Evolutionary conservation across 92 coral and sea anemone genomes (phyloP).

Genomic region (Palythoa caribaeorum): DNA sequence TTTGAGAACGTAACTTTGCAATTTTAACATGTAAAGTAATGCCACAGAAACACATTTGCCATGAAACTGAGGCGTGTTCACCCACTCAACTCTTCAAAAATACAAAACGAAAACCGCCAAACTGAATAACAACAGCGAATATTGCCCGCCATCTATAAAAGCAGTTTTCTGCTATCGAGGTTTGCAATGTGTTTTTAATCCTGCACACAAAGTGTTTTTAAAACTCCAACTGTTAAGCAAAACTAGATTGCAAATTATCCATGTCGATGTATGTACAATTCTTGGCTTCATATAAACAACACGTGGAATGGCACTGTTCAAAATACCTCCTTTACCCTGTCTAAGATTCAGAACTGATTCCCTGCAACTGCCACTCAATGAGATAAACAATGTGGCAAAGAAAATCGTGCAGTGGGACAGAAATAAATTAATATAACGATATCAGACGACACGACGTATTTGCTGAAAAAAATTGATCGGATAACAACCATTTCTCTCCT

Average conservation of each 20-base stretch:
- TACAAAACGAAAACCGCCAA: not conserved
- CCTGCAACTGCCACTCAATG: not conserved
- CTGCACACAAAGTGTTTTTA: not conserved
- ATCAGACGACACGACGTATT: not conserved
- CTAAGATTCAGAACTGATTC: not conserved
- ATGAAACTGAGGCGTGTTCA: not conserved
- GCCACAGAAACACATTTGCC: not conserved
- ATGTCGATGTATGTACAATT: not conserved
- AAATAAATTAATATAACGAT: not conserved
- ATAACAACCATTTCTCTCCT: not conserved
- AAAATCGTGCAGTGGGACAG: not conserved
- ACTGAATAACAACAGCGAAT: not conserved
- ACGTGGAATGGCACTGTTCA: not conserved
- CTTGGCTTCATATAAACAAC: conserved; percentile 26
- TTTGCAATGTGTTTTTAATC: not conserved
- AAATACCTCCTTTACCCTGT: not conserved
- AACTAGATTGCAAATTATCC: not conserved
- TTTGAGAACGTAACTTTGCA: not conserved
- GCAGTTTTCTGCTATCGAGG: not conserved
- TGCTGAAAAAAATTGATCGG: not conserved
- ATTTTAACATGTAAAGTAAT: not conserved
- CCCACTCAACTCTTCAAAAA: not conserved
- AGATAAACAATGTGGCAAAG: not conserved
- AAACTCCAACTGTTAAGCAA: not conserved
- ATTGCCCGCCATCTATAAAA: not conserved